Conservation (phyloP, 2,113 vertebrate species). For the Hemibagrus wyckioides region DNA sequence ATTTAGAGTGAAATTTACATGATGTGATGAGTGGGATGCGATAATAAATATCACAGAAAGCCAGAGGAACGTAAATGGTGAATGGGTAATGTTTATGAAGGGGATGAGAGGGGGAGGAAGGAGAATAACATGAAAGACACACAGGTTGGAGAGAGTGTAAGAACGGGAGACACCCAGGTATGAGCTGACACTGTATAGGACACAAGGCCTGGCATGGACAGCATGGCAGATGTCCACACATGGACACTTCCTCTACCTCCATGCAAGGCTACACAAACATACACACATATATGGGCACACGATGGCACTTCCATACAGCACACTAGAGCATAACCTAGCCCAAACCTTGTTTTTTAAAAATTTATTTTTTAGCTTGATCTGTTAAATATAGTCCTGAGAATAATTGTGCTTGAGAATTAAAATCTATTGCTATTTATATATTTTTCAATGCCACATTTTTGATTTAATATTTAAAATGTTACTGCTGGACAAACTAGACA, state of each 20-base stretch:
- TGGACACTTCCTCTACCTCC: slow-evolving; percentile 41
- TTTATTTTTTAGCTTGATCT: not conserved
- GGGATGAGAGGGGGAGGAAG: slow-evolving; percentile 15
- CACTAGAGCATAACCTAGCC: not conserved
- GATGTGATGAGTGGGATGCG: slow-evolving; percentile 57
- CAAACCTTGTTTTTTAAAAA: not conserved
- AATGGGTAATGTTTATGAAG: not conserved
- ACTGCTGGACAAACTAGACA: not conserved
- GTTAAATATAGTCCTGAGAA: not conserved
- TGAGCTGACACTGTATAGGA: slow-evolving; percentile 40
- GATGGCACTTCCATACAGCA: not conserved
- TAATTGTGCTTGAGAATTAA: not conserved
- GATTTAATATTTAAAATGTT: not conserved
- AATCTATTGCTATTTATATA: not conserved
- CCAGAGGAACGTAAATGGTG: not conserved
- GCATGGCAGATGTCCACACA: slow-evolving; percentile 34
- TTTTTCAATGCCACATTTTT: not conserved
- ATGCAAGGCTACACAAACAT: slow-evolving; percentile 52
- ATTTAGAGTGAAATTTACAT: not conserved
- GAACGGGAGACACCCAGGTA: slow-evolving; percentile 36
- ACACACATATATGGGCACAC: slow-evolving; percentile 46
- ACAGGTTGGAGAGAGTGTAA: slow-evolving; percentile 52
- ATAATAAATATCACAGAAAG: slow-evolving; percentile 5
- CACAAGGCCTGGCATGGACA: slow-evolving; percentile 40
- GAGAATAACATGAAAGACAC: slow-evolving; percentile 38